A percentile compares a stretch with the other conserved stretches of the same genome.
These are phyloP conservation scores for Pseudochirops cupreus DNA, from an alignment of 2,797 vertebrate species.

Conservation along the genomic window DNA sequence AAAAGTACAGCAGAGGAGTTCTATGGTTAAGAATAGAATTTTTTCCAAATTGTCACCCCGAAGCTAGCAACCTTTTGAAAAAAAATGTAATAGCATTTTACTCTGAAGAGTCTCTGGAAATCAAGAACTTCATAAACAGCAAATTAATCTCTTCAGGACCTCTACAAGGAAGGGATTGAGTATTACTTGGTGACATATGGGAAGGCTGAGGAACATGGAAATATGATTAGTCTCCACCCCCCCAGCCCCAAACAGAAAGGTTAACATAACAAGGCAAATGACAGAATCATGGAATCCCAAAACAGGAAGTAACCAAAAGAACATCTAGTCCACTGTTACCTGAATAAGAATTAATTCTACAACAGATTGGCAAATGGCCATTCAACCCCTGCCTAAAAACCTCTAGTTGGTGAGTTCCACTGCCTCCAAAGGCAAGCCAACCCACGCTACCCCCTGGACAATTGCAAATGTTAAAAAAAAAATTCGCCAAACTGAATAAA, in stretches of 20 bases:
- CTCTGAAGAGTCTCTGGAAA: constrained; percentile 42
- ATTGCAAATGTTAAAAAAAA: neutral
- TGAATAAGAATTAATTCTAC: neutral
- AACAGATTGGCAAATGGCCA: neutral
- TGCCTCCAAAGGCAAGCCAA: neutral
- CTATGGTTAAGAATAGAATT: neutral
- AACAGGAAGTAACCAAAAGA: neutral
- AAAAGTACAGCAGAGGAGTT: too few species aligned
- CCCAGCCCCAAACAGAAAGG: neutral
- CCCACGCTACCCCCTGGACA: neutral
- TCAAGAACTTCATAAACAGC: constrained; percentile 50
- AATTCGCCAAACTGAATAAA: neutral
- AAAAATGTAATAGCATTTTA: neutral
- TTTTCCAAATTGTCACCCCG: neutral
- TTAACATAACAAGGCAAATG: neutral
- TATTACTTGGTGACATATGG: neutral
- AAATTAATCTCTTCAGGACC: constrained; percentile 44
- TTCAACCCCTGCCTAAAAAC: neutral
- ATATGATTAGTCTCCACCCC: neutral
- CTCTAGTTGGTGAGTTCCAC: neutral
- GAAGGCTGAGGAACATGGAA: neutral
- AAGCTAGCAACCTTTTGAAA: neutral
- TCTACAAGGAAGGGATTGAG: constrained; percentile 7
- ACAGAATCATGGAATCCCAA: neutral
- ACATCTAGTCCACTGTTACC: neutral